These are phyloP conservation scores for Montipora cactus DNA, from an alignment of 64 coral and sea anemone genomes.

Conservation along the genomic window DNA sequence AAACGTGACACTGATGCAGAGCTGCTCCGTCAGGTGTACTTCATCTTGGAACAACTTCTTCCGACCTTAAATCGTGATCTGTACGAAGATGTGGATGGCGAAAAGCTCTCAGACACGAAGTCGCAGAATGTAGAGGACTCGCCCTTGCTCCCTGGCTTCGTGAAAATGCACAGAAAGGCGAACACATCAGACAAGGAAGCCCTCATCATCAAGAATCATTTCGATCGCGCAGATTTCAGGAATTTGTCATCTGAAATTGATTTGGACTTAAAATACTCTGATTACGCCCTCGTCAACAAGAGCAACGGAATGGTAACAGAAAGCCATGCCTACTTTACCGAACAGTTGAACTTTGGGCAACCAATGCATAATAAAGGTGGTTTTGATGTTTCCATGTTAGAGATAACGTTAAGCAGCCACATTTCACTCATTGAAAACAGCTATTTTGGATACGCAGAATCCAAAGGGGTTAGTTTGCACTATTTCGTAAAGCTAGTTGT, in stretches of 20 bases:
- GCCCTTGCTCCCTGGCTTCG: conserved; percentile 28
- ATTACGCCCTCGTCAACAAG: conserved; percentile 19
- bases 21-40: conserved; percentile 27
- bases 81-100: conserved; percentile 56
- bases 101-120: background rate
- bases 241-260: conserved; percentile 51
- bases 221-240: conserved; percentile 38
- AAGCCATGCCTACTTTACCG: background rate
- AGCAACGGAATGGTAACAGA: conserved; percentile 56
- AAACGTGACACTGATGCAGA: background rate
- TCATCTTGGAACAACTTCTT: conserved; percentile 34
- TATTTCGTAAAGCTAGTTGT: conserved; percentile 33
- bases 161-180: conserved; percentile 66
- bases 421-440: conserved; percentile 16
- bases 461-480: background rate
- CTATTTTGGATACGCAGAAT: background rate
- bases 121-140: conserved; percentile 2
- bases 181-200: background rate
- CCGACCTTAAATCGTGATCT: conserved; percentile 23
- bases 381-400: conserved; percentile 14
- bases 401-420: conserved; percentile 14
- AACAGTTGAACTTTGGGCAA: conserved; percentile 51
- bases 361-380: conserved; percentile 9
- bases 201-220: conserved; percentile 51
- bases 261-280: conserved; percentile 34